Conservation (phyloP, 2,113 vertebrate species). For the Heliornis fulica region DNA sequence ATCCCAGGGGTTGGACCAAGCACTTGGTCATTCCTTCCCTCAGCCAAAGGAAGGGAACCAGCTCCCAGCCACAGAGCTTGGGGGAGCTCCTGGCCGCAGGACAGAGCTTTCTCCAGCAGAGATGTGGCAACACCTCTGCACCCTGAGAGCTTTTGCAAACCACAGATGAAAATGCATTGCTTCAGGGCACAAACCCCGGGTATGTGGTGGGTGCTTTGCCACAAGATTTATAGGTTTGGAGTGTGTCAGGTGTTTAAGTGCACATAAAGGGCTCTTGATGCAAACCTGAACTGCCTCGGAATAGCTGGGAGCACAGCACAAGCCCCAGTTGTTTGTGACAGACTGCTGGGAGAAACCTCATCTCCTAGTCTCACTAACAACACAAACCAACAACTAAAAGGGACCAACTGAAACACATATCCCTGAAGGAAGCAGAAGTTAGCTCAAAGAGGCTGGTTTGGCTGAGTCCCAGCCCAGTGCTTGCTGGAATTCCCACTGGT, state of each 20-base stretch:
- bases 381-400: neutral
- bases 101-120: neutral
- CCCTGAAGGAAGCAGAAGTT: neutral
- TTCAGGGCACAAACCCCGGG: neutral
- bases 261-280: neutral
- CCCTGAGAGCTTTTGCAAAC: neutral
- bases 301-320: neutral
- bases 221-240: neutral
- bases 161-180: neutral
- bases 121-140: neutral
- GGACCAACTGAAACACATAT: rapidly evolving
- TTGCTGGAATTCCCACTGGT: rapidly evolving
- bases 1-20: neutral
- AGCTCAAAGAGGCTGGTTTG: rapidly evolving
- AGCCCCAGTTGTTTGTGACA: neutral
- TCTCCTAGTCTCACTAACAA: neutral
- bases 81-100: neutral
- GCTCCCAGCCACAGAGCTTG: rapidly evolving
- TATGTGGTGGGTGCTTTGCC: neutral
- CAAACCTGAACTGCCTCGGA: neutral
- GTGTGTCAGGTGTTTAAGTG: neutral
- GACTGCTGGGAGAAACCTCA: neutral
- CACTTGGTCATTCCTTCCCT: neutral
- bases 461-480: rapidly evolving
- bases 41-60: rapidly evolving